Evolutionary conservation across 1,140 invertebrate genomes (phyloP), one percentile per base, ranked within the genome.

Genomic region (Tetramorium alpestre): DNA sequence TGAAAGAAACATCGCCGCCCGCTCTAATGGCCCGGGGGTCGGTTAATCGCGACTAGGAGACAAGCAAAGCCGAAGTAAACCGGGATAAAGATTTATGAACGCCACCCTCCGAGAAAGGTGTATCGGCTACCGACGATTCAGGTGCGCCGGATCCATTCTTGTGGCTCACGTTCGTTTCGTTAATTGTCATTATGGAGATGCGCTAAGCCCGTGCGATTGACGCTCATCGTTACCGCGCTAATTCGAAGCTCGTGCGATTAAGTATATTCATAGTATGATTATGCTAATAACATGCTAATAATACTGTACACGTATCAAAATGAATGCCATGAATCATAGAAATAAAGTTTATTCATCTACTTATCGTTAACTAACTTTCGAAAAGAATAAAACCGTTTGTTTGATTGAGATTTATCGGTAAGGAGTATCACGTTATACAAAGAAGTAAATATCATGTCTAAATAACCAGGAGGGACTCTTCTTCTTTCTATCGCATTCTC

Each of bases 21-120:
- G 88, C 25, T 84, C 47, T 89, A 90, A 90, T 88, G 89, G 85
- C 54, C 54, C 72, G 51, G 56, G 47, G 13, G 22, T 70, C 22
- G 88, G 80, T 90, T 90, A 90, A 90, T 90, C 86, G 88, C 80
- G 47, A 89, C 60, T 62, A 81, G 88, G 54, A 90, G 86, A 86
- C 89, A 78, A 90, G 88, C 85, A 90, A 90, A 90, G 85, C 88
- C 73, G 49, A 69, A 72, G 84, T 89, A 87, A 89, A 90, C 70
- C 85, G 73, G 56, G 65, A 13, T 64, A 88, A 88, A 90, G 89
- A 90, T 90, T 90, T 89, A 90, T 90, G 86, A 88, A 69, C 75
- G 88, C 76, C 10, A 78, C 13, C 73, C 65, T 77, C 72, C 38
- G 8, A 73, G 72, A 62, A 89, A 56, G 65, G 58, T 60, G 85